Conservation (phyloP, 2,113 vertebrate species). For the Gavia stellata region DNA sequence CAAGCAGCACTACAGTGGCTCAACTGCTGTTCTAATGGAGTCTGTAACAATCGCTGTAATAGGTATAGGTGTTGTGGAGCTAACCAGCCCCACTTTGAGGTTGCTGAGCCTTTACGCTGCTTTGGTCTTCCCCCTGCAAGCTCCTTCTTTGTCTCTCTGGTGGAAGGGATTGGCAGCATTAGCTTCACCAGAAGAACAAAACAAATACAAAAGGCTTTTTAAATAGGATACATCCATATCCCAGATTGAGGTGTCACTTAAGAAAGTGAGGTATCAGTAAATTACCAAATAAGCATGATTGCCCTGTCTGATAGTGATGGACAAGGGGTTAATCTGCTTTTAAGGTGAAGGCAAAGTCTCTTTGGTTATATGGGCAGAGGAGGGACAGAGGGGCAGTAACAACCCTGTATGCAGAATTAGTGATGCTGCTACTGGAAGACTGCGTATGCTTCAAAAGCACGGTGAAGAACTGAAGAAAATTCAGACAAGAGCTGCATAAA, state of each 20-base stretch:
- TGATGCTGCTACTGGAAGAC: background rate
- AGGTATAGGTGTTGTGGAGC: background rate
- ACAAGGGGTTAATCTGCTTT: background rate
- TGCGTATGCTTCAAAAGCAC: background rate
- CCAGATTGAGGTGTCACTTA: background rate
- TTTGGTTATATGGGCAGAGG: background rate
- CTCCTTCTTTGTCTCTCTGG: background rate
- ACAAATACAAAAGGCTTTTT: background rate
- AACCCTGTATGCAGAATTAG: background rate
- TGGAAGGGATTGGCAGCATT: background rate
- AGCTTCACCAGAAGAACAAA: background rate
- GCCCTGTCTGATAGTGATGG: background rate
- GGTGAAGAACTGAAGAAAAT: background rate
- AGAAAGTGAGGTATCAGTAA: background rate
- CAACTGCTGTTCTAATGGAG: background rate
- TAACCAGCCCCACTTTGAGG: background rate
- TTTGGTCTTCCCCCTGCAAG: background rate
- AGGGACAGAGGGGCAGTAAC: background rate
- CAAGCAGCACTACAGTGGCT: background rate
- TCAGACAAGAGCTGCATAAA: background rate
- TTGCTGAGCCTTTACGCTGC: background rate
- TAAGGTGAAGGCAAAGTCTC: background rate
- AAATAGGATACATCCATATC: background rate
- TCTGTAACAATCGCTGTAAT: background rate
- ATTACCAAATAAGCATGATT: background rate